phyloP scores from a whole-genome alignment of 2,113 vertebrate species.

The Chinchilla lanigera region DNA sequence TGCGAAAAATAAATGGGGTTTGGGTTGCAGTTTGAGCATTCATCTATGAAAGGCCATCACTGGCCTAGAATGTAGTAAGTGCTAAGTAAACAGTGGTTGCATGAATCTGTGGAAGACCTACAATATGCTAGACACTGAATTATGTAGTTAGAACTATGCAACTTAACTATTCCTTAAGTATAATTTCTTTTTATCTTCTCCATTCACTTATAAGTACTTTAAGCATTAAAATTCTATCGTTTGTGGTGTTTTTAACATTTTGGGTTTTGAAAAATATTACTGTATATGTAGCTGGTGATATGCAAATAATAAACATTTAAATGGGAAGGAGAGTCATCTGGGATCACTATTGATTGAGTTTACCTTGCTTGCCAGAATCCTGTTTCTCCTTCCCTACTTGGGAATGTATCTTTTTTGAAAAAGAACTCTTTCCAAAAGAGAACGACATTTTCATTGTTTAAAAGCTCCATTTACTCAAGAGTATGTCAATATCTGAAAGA shows the following conservation, averaged over 20 bases:
- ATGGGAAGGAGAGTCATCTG: neutral
- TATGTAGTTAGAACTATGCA: neutral
- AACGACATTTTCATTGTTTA: neutral
- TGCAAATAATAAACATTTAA: neutral
- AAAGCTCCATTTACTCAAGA: neutral
- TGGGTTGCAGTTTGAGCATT: neutral
- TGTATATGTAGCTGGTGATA: neutral
- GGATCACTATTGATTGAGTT: neutral
- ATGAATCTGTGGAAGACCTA: neutral
- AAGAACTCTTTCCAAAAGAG: neutral
- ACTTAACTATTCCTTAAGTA: neutral
- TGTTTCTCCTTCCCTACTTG: neutral
- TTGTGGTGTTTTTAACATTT: neutral
- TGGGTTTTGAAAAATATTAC: neutral
- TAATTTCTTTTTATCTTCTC: neutral
- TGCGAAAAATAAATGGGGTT: neutral
- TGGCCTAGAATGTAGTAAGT: neutral
- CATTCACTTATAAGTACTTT: neutral
- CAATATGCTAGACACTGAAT: neutral
- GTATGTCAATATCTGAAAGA: neutral
- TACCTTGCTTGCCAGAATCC: neutral
- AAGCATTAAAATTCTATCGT: neutral
- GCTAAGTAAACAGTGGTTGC: neutral
- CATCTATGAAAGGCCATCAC: neutral
- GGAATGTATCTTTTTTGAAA: neutral